Base-by-base conservation (phyloP, 2,888 invertebrate genomes). In the Folsomia manolachei region DNA sequence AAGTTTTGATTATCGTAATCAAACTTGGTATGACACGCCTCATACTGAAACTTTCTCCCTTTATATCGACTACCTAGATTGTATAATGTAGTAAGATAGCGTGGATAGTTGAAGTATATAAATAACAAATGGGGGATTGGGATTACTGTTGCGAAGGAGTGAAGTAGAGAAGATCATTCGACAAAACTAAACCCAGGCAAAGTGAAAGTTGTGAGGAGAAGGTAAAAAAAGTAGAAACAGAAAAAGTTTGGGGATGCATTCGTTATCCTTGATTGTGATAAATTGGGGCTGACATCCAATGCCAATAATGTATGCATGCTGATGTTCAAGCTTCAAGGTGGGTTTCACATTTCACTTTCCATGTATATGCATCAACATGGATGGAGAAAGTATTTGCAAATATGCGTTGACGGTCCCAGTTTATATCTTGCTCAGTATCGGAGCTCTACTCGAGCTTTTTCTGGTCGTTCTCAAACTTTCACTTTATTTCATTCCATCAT, bases 191-290 rank as follows among this genome's bases (percentile, higher is more conserved):
- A 21, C 21, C 21, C 11, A 19, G 56, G 18, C 7, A n/a, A n/a
- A 56, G 56, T 7, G 56, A 56, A 56, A 21, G 21, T 56, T 19
- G 56, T 7, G 39, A n/a, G n/a, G n/a, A n/a, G n/a, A n/a, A n/a
- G n/a, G n/a, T 18, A 51, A 18, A 9, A 19, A 21, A 21, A 56
- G 56, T 7, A 21, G 56, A n/a, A n/a, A 56, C 56, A n/a, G 51
- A 4, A n/a, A 56, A 56, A 56, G 56, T 56, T 56, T 56, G 18
- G 56, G 7, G 56, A 56, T 56, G 56, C 56, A 19, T 56, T 56
- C 56, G 56, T 56, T 56, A 56, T 56, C 56, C 56, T 56, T 56
- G 56, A 56, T 56, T 56, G 56, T 56, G 56, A 56, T 56, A 56
- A 56, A 56, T 56, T 56, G 56, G 18, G 21, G 56, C 56, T 56